A percentile compares a stretch with the other conserved stretches of the same genome.
These are phyloP conservation scores for Ashinkailepas kermadecensis DNA, from an alignment of 2,888 invertebrate genomes.

Conservation along the genomic window DNA sequence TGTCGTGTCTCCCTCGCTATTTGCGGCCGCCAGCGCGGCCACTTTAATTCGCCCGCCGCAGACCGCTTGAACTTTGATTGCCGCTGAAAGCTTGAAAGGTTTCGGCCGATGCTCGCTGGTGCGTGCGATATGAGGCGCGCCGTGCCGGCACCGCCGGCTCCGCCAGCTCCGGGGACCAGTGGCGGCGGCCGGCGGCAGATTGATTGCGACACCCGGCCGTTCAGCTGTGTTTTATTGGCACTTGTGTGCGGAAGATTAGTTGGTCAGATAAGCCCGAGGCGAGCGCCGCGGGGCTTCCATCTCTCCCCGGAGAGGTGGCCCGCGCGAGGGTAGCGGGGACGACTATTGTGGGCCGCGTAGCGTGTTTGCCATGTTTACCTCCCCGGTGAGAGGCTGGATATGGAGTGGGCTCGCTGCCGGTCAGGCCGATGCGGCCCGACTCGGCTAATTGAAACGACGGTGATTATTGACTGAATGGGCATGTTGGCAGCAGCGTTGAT, in stretches of 20 bases:
- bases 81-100: slow-evolving; percentile 19
- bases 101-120: slow-evolving; percentile 45
- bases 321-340: background rate
- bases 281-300: background rate
- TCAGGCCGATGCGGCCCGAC: no score
- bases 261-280: background rate
- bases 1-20: no score
- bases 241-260: slow-evolving; percentile 4
- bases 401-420: no score
- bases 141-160: slow-evolving; percentile 47
- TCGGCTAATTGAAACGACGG: no score
- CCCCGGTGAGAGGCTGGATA: no score
- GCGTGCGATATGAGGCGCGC: slow-evolving; percentile 47
- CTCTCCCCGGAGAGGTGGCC: background rate
- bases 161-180: background rate
- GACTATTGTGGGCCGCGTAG: background rate
- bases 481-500: no score
- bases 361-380: background rate
- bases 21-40: slow-evolving; percentile 36
- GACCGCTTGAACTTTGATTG: slow-evolving; percentile 32
- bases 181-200: background rate
- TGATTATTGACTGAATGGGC: no score
- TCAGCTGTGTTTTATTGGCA: slow-evolving; percentile 14
- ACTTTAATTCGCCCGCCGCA: slow-evolving; percentile 48
- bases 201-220: background rate